A percentile compares a stretch with the other conserved stretches of the same genome.
Evolutionary conservation across 1,140 invertebrate genomes (phyloP).

Genomic region (Tetragnatha versicolor): DNA sequence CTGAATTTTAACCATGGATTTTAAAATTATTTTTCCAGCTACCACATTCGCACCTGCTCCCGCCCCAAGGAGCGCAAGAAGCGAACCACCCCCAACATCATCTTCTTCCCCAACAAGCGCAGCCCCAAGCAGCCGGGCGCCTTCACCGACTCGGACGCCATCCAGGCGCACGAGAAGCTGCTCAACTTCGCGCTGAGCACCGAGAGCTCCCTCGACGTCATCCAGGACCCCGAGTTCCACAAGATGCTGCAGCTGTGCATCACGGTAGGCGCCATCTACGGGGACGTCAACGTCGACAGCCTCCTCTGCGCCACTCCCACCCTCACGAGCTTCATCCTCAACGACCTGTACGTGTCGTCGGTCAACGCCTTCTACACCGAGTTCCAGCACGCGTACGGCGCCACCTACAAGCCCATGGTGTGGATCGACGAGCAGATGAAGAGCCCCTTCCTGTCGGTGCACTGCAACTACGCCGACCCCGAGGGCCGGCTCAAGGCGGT

Average conservation of each 20-base stretch:
- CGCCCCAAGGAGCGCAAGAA: conserved; percentile 34
- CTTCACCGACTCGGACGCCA: conserved; percentile 28
- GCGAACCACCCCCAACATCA: conserved; percentile 35
- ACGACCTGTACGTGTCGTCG: conserved; percentile 27
- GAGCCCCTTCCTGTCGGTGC: conserved; percentile 12
- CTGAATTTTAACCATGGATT: too few species aligned
- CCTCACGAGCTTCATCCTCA: conserved; percentile 25
- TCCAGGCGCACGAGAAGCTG: conserved; percentile 24
- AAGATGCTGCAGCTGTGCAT: conserved; percentile 44
- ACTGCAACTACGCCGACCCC: conserved; percentile 5
- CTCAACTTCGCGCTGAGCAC: conserved; percentile 32
- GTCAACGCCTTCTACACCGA: conserved; percentile 44
- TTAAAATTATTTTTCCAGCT: too few species aligned
- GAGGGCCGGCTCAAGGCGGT: conserved; percentile 15
- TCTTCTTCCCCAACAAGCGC: conserved; percentile 28
- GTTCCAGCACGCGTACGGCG: conserved; percentile 43
- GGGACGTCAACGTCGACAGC: conserved; percentile 45
- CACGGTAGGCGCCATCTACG: conserved; percentile 29
- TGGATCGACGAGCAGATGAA: conserved; percentile 41
- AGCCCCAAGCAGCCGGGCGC: conserved; percentile 2
- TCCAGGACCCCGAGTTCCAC: conserved; percentile 33
- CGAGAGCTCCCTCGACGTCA: conserved; percentile 24
- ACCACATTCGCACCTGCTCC: conserved; percentile 35
- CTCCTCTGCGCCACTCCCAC: conserved; percentile 27
- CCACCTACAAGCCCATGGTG: conserved; percentile 16